phyloP scores from a whole-genome alignment of 2,888 invertebrate genomes.

The Tricholauxania praeusta region DNA sequence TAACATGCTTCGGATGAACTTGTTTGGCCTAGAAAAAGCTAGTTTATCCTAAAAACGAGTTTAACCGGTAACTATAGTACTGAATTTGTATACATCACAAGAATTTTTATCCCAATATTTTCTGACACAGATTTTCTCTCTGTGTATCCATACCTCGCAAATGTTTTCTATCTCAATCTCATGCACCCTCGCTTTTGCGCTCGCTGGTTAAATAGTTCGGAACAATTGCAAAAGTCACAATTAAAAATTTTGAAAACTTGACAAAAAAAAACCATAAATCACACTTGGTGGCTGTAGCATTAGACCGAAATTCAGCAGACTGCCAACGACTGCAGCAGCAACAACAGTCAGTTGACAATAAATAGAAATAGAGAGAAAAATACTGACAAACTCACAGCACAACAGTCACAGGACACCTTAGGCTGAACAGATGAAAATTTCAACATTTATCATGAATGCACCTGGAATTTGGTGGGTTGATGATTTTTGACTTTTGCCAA shows the following conservation, averaged over 20 bases:
- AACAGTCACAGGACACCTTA: not conserved
- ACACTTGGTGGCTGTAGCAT: conserved; percentile 27
- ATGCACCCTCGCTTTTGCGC: conserved; percentile 2
- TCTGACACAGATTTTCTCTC: not conserved
- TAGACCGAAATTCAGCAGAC: not conserved
- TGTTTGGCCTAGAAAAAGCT: too few relatives aligned
- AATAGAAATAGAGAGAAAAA: not conserved
- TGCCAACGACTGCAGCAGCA: not conserved
- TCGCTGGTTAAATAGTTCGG: conserved; percentile 30
- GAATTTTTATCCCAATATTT: too few relatives aligned
- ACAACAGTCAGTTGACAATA: not conserved
- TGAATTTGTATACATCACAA: too few relatives aligned
- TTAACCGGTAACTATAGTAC: too few relatives aligned
- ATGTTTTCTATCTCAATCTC: not conserved
- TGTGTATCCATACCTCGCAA: not conserved
- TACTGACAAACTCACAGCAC: conserved; percentile 1
- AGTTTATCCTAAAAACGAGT: too few relatives aligned
- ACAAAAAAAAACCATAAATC: conserved; percentile 23
- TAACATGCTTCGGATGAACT: too few relatives aligned
- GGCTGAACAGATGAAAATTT: conserved; percentile 16
- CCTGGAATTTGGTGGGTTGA: conserved; percentile 21
- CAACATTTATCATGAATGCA: not conserved
- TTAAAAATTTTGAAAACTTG: conserved; percentile 22
- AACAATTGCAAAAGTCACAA: conserved; percentile 21
- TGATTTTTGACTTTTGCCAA: conserved; percentile 13